A percentile compares a stretch with the other conserved stretches of the same genome.
Evolutionary conservation across 2,113 vertebrate species (phyloP).

Genomic region (Nothoprocta pentlandii): DNA sequence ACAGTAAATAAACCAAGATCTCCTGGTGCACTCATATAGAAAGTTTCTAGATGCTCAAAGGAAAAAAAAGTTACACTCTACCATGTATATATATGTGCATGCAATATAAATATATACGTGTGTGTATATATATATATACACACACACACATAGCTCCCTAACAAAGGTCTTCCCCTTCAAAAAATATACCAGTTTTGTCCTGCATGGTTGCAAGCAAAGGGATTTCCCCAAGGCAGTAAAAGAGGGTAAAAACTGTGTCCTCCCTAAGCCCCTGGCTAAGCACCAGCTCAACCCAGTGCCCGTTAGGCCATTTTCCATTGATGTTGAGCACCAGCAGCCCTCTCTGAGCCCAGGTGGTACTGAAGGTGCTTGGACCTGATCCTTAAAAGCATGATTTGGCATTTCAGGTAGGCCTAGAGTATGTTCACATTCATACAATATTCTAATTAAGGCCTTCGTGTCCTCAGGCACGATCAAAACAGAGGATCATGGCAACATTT

Average conservation of each 20-base stretch:
- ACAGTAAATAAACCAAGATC: not conserved
- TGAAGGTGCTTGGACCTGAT: not conserved
- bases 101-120: too few species aligned
- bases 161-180: not conserved
- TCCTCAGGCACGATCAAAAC: not conserved
- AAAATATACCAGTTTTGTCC: not conserved
- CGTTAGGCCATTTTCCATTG: not conserved
- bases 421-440: accelerated
- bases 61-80: not conserved
- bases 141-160: not conserved
- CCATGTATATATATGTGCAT: not conserved
- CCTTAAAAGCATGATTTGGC: not conserved
- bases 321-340: not conserved
- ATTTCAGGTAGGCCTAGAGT: not conserved
- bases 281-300: not conserved
- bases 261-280: not conserved
- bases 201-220: not conserved
- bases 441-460: not conserved
- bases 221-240: not conserved
- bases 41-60: not conserved
- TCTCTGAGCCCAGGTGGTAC: not conserved
- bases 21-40: not conserved
- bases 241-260: not conserved
- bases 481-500: not conserved
- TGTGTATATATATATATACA: too few species aligned